These are phyloP conservation scores for Dynastes grantii DNA, from an alignment of 2,888 invertebrate genomes.

Conservation along the genomic window DNA sequence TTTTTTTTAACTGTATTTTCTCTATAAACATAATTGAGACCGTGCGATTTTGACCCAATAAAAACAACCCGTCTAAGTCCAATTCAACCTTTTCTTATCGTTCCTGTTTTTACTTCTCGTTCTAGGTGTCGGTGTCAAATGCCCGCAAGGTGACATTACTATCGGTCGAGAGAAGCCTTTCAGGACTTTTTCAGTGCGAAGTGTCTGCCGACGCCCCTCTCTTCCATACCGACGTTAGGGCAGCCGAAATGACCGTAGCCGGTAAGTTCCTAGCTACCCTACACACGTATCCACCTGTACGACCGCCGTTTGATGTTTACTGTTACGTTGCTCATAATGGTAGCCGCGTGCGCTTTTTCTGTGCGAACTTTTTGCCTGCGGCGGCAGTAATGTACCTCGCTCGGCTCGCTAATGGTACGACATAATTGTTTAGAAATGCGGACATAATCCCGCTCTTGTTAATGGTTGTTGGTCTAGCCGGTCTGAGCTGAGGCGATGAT, in stretches of 20 bases:
- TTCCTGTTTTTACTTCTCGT: not conserved
- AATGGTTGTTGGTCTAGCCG: constrained; percentile 33
- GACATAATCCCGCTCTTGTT: constrained; percentile 33
- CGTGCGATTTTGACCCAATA: too few species aligned
- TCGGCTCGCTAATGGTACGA: constrained; percentile 24
- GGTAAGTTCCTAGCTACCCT: constrained; percentile 71
- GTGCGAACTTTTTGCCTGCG: not conserved
- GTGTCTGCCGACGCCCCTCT: constrained; percentile 82
- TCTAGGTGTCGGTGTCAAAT: constrained; percentile 79
- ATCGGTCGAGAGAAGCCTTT: constrained; percentile 78
- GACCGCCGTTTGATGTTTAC: constrained; percentile 2
- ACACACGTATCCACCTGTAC: not conserved
- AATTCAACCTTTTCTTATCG: too few species aligned
- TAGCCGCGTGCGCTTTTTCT: not conserved
- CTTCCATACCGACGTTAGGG: constrained; percentile 79
- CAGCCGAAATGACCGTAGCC: constrained; percentile 78
- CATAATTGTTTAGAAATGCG: constrained; percentile 47
- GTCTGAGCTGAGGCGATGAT: constrained; percentile 1
- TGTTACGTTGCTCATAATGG: not conserved
- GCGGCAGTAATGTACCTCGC: not conserved
- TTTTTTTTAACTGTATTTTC: not conserved
- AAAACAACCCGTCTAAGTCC: too few species aligned
- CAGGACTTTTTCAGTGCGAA: constrained; percentile 82
- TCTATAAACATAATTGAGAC: too few species aligned
- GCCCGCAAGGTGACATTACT: constrained; percentile 79